A percentile compares a stretch with the other conserved stretches of the same genome.
phyloP scores from a whole-genome alignment of 92 coral and sea anemone species.

The Epizoanthus illoricatus region DNA sequence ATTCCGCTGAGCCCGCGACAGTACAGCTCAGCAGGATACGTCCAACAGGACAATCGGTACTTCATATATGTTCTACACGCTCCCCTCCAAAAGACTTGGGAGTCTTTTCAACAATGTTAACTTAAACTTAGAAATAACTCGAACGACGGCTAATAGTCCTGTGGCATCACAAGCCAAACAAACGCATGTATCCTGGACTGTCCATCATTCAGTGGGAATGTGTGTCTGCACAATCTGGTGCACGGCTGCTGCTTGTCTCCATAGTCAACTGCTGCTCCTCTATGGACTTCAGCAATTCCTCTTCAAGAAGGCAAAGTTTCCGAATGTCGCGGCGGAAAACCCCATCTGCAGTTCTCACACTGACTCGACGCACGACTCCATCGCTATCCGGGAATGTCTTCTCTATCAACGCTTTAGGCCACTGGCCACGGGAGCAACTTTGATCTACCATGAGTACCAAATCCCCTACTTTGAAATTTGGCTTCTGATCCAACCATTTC shows the following conservation, averaged over 20 bases:
- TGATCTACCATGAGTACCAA: slow-evolving; percentile 53
- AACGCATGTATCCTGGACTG: too few species aligned
- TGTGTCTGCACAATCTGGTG: too few species aligned
- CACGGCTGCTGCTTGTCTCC: too few species aligned
- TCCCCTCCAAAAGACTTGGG: not conserved
- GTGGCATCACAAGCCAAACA: too few species aligned
- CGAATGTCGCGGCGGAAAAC: slow-evolving; percentile 50
- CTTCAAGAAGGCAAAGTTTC: slow-evolving; percentile 51
- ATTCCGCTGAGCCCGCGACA: too few species aligned
- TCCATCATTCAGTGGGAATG: too few species aligned
- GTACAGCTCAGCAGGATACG: too few species aligned
- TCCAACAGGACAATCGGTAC: too few species aligned
- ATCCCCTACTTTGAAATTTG: slow-evolving; percentile 58
- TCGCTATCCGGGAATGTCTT: slow-evolving; percentile 50
- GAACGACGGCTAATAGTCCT: too few species aligned
- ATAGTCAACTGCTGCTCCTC: too few species aligned
- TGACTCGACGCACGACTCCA: slow-evolving; percentile 48
- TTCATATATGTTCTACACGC: not conserved
- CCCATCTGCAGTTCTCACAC: slow-evolving; percentile 49
- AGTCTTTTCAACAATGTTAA: too few species aligned
- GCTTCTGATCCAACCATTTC: slow-evolving; percentile 52
- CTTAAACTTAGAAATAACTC: too few species aligned
- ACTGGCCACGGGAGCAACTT: slow-evolving; percentile 47
- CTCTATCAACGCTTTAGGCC: slow-evolving; percentile 58
- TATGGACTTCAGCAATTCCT: not conserved